Evolutionary conservation across 2,113 vertebrate genomes (phyloP).

Genomic region (Mesitornis unicolor): DNA sequence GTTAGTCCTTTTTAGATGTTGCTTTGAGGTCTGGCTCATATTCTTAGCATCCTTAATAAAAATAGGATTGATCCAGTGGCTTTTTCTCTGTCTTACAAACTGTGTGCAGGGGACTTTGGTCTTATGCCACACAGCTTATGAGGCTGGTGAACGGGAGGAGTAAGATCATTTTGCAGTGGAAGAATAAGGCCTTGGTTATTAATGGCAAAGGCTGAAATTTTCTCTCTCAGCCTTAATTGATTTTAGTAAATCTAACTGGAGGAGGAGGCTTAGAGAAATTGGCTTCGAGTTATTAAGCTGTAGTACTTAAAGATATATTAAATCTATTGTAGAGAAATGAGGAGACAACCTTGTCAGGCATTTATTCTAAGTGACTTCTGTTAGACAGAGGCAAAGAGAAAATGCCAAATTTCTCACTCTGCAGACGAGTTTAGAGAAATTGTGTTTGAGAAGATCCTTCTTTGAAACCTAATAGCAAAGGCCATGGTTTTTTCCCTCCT

Average conservation of each 20-base stretch:
- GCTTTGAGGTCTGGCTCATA: neutral
- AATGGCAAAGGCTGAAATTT: slow-evolving; percentile 23
- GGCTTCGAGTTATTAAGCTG: slow-evolving; percentile 6
- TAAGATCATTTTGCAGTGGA: neutral
- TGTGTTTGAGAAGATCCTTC: neutral
- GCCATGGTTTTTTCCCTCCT: neutral
- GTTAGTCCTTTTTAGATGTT: neutral
- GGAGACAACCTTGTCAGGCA: neutral
- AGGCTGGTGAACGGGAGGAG: neutral
- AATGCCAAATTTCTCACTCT: neutral
- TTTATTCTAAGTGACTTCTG: slow-evolving; percentile 10
- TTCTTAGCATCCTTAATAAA: neutral
- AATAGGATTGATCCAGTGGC: neutral
- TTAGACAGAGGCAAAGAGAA: neutral
- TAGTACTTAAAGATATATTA: neutral
- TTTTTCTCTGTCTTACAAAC: neutral
- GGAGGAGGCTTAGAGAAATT: slow-evolving; percentile 3
- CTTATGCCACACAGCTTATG: neutral
- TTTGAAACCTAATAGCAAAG: slow-evolving; percentile 17
- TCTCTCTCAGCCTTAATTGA: slow-evolving; percentile 7
- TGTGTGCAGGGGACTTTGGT: neutral
- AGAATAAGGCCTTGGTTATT: neutral
- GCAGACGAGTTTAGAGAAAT: neutral
- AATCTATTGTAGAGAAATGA: neutral
- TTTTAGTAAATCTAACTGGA: slow-evolving; percentile 22